Conservation (phyloP, 2,888 invertebrate genomes). For the Isoperla grammatica region DNA sequence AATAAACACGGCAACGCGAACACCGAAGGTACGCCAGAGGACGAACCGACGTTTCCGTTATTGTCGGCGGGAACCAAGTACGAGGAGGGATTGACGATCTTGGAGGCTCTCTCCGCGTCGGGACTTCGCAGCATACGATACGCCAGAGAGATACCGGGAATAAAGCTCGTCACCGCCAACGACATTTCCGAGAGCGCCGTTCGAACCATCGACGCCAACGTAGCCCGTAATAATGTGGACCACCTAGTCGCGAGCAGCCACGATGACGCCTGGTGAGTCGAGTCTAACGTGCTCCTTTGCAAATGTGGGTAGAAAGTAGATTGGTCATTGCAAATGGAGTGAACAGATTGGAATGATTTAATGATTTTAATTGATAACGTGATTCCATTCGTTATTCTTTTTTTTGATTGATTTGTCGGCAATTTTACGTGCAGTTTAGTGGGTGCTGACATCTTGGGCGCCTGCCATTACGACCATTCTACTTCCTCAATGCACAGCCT, state of each 20-base stretch:
- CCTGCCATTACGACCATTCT: no score
- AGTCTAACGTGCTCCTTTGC: no score
- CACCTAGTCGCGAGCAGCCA: slow-evolving; percentile 67
- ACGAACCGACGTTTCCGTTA: neutral
- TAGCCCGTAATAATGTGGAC: slow-evolving; percentile 61
- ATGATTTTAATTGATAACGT: no score
- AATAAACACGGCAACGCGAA: neutral
- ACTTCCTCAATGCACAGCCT: no score
- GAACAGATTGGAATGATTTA: no score
- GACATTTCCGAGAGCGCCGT: slow-evolving; percentile 84
- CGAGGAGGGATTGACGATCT: slow-evolving; percentile 59
- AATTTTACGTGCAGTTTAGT: no score
- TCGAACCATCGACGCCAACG: slow-evolving; percentile 43
- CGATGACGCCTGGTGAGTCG: slow-evolving; percentile 87
- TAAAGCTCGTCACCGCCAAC: slow-evolving; percentile 81
- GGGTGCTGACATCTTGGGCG: no score
- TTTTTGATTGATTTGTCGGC: no score
- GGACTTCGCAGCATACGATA: slow-evolving; percentile 94
- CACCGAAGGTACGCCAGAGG: no score
- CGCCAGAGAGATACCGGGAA: slow-evolving; percentile 85
- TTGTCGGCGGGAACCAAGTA: slow-evolving; percentile 1
- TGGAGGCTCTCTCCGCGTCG: slow-evolving; percentile 88
- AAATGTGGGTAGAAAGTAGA: no score
- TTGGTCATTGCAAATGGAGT: no score
- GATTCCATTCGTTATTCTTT: no score